Base-by-base conservation (phyloP, 2,888 invertebrate species). In the Scaptomyza polygonia region DNA sequence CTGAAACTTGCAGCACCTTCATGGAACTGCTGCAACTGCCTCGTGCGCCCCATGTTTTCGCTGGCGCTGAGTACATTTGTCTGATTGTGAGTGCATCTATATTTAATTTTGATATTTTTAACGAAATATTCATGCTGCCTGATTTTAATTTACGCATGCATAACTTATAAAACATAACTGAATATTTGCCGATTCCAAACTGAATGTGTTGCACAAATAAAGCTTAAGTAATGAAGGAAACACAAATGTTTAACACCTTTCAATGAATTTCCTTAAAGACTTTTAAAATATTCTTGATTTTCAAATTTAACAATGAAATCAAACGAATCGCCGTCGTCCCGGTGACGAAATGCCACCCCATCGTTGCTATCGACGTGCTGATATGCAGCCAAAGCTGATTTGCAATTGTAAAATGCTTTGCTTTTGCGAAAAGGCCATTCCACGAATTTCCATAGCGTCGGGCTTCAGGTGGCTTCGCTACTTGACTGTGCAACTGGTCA, bases 401-500 rank as follows among this genome's bases (percentile, higher is more conserved):
- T 44, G 32, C 29, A 47, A 61, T 64, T 57, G 56, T 45, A 55
- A 66, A 63, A 59, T 53, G 61, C 36, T 47, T 40, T 39, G 32
- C 40, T 12, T 12, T 49, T 30, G n/a, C 34, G 32, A 65, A 47
- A 39, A 49, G 56, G 47, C 34, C 27, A 32, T 54, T 51, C 45
- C 49, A 47, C 44, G 32, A 48, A 68, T 65, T 75, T 65, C 58
- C 43, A 64, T 77, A 59, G 79, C 54, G 43, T 40, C 49, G 49
- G 66, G 39, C 39, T 39, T 25, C 59, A 64, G 66, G 49, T 66
- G 62, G 77, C 45, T 47, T 32, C 63, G 76, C 44, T 78, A 78
- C 85, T 85, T 85, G 64, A 66, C 53, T 69, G 49, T 73, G 82
- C 88, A 87, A 87, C 84, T 88, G 88, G 86, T 70, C 88, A 64